These are phyloP conservation scores for Amphiduros pacificus DNA, from an alignment of 2,888 invertebrate genomes.

Conservation along the genomic window DNA sequence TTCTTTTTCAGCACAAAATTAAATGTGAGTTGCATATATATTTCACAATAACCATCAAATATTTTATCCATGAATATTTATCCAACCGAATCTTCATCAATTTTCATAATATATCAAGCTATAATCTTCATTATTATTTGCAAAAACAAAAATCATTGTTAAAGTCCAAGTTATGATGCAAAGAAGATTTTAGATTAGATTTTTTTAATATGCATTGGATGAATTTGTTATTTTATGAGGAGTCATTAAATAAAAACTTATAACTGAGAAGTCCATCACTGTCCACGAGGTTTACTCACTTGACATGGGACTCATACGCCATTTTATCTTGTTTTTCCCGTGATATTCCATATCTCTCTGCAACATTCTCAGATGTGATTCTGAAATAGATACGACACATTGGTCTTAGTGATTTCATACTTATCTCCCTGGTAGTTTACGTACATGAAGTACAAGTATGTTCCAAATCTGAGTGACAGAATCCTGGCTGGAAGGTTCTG, in stretches of 20 bases:
- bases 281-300: conserved; percentile 36
- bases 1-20: background rate
- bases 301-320: conserved; percentile 47
- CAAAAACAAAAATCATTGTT: background rate
- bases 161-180: background rate
- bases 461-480: too few species aligned
- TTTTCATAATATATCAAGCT: background rate
- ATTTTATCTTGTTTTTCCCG: conserved; percentile 50
- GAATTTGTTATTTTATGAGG: too few species aligned
- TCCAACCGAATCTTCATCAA: too few species aligned
- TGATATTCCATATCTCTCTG: conserved; percentile 46
- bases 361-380: conserved; percentile 58
- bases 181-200: too few species aligned
- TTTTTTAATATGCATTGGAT: too few species aligned
- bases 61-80: too few species aligned
- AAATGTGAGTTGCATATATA: background rate
- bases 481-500: too few species aligned
- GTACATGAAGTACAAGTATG: too few species aligned
- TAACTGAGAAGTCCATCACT: too few species aligned
- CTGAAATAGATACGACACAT: conserved; percentile 27
- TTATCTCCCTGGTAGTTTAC: background rate
- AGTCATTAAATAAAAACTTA: too few species aligned
- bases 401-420: background rate
- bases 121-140: background rate
- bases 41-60: too few species aligned